phyloP scores from a whole-genome alignment of 2,888 invertebrate species.

The Alitta virens region DNA sequence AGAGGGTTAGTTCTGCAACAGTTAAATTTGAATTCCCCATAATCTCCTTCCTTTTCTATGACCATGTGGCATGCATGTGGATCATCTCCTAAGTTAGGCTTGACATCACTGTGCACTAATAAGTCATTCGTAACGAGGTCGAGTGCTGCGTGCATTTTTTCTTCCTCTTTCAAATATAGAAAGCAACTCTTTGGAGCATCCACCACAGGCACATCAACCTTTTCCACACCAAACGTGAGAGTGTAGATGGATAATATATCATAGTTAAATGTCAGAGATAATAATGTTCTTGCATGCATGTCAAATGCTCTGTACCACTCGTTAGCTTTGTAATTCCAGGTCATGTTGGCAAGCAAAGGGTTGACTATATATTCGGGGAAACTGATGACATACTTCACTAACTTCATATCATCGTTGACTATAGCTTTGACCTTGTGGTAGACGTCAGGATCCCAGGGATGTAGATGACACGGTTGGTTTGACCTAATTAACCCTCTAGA shows the following conservation, averaged over 20 bases:
- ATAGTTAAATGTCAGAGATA: constrained; percentile 51
- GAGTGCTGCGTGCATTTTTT: constrained; percentile 18
- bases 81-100: constrained; percentile 4
- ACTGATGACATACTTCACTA: constrained; percentile 1
- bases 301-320: constrained; percentile 46
- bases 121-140: constrained; percentile 36
- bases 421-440: constrained; percentile 8
- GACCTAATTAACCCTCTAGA: neutral
- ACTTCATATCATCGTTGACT: neutral
- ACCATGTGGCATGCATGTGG: constrained; percentile 39
- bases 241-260: constrained; percentile 47
- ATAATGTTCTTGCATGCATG: constrained; percentile 47
- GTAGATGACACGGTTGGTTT: neutral
- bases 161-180: constrained; percentile 9
- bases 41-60: constrained; percentile 32
- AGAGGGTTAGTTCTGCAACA: constrained; percentile 37
- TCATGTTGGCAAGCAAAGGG: constrained; percentile 8
- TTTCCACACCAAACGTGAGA: constrained; percentile 44
- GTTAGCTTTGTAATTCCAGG: constrained; percentile 38
- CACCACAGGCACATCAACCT: constrained; percentile 30
- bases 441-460: constrained; percentile 7
- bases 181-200: constrained; percentile 22
- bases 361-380: constrained; percentile 10
- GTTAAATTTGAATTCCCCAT: constrained; percentile 40
- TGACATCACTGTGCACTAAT: neutral